Percentiles rank a stretch among this genome's conserved stretches.
Evolutionary conservation across 2,113 vertebrate genomes (phyloP).

Genomic region (Toxotes jaculatrix): DNA sequence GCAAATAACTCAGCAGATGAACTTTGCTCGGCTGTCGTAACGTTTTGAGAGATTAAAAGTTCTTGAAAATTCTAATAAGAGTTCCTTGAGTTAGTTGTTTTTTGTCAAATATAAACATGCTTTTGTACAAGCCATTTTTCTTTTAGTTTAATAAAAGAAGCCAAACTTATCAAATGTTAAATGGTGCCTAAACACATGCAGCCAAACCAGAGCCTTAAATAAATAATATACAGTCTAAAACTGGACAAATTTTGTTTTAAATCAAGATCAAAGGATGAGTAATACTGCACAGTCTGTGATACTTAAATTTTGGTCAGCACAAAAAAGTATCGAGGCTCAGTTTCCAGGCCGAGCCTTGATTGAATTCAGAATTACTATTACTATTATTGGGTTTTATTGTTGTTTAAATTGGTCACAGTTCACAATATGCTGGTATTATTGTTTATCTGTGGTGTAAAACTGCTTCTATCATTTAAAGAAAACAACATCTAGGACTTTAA

Average conservation of each 20-base stretch:
- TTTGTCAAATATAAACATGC: not conserved
- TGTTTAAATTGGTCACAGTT: not conserved
- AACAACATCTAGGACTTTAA: constrained; percentile 28
- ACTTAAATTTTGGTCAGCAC: not conserved
- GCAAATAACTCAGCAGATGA: not conserved
- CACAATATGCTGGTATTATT: not conserved
- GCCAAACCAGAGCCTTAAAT: not conserved
- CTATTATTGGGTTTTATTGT: not conserved
- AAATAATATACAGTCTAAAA: too few species aligned
- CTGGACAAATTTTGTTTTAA: not conserved
- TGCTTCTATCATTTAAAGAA: not conserved
- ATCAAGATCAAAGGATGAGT: not conserved
- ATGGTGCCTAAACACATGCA: not conserved
- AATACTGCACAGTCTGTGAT: too few species aligned
- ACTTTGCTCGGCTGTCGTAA: not conserved
- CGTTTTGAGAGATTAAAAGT: too few species aligned
- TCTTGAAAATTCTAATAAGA: not conserved
- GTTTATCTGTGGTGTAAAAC: not conserved
- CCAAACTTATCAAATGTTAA: not conserved
- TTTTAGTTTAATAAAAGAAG: too few species aligned
- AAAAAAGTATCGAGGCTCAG: not conserved
- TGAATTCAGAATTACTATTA: not conserved
- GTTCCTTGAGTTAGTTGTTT: not conserved
- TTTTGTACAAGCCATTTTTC: too few species aligned
- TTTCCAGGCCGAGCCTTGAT: not conserved